Evolutionary conservation across 2,888 invertebrate genomes (phyloP).

Genomic region (Drosophila planitibia): DNA sequence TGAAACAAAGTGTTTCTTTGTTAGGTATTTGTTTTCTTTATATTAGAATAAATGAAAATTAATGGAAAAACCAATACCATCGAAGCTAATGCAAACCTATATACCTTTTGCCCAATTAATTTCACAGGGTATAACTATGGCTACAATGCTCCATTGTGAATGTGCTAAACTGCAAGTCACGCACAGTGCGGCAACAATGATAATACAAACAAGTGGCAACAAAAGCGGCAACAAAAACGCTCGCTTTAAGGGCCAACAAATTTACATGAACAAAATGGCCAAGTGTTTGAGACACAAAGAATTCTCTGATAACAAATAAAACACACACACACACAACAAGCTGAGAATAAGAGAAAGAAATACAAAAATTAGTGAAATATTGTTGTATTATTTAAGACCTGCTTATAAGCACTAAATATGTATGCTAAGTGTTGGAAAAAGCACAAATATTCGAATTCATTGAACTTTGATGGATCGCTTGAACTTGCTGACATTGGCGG

Average conservation of each 20-base stretch:
- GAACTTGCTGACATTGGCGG: slow-evolving; percentile 3
- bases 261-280: slow-evolving; percentile 45
- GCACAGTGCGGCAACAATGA: slow-evolving; percentile 27
- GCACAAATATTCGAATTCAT: slow-evolving; percentile 3
- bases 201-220: slow-evolving; percentile 2
- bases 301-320: slow-evolving; percentile 24
- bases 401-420: neutral
- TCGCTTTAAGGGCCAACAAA: slow-evolving; percentile 59
- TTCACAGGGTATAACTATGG: neutral
- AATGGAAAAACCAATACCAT: neutral
- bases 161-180: slow-evolving; percentile 32
- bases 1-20: neutral
- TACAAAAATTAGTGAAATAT: slow-evolving; percentile 38
- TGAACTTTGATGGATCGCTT: slow-evolving; percentile 24
- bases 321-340: slow-evolving; percentile 17
- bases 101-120: neutral
- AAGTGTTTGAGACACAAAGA: slow-evolving; percentile 29
- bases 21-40: neutral
- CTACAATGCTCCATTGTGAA: slow-evolving; percentile 3
- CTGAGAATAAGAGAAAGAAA: neutral
- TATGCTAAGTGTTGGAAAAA: neutral
- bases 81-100: neutral
- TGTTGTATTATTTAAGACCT: neutral
- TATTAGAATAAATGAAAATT: neutral
- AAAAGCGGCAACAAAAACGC: slow-evolving; percentile 34